Evolutionary conservation across 1,140 invertebrate genomes (phyloP), one percentile per base, ranked within the genome.

Genomic region (Zaprionus camerounensis): DNA sequence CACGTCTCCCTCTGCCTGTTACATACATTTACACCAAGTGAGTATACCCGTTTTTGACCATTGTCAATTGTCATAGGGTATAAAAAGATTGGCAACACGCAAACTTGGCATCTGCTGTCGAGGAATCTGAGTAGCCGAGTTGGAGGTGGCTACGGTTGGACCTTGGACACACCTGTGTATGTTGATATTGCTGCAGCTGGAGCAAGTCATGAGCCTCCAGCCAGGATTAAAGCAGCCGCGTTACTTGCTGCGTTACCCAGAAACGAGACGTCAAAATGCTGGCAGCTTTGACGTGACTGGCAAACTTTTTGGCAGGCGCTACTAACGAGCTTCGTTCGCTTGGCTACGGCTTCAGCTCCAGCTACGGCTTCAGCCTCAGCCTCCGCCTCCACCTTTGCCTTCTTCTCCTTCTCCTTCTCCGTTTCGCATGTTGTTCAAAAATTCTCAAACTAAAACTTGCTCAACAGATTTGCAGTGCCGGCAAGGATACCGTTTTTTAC

Each of bases 201-300:
- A 73, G 65, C 70, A 78, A 87, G 84, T 84, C 84, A 87, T 88
- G 78, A 73, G 81, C 82, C 78, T 61, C 65, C 61, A 83, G 72
- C 66, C 57, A 53, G 70, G 78, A 88, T 88, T 88, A 90, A 88
- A 85, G 85, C 85, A 83, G 62, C 64, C 78, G 62, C 61, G 83
- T 65, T 78, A 69, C 73, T 51, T 70, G 69, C 73, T 74, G 44
- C 51, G 24, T 63, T 65, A 58, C 56, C 56, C 34, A 49, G 41
- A 28, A 62, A 63, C 41, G 38, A 41, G 15, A 80, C 71, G 72
- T 61, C 56, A 71, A 80, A 68, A 73, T 41, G 63, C 78, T 72
- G 84, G 74, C 80, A 88, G 84, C 85, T 90, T 90, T 88, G 84
- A 90, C 85, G 84, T 88, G 84, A 88, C 84, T 88, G 81, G 84